phyloP scores from a whole-genome alignment of 2,797 vertebrate genomes.

The Pantherophis alleghaniensis region DNA sequence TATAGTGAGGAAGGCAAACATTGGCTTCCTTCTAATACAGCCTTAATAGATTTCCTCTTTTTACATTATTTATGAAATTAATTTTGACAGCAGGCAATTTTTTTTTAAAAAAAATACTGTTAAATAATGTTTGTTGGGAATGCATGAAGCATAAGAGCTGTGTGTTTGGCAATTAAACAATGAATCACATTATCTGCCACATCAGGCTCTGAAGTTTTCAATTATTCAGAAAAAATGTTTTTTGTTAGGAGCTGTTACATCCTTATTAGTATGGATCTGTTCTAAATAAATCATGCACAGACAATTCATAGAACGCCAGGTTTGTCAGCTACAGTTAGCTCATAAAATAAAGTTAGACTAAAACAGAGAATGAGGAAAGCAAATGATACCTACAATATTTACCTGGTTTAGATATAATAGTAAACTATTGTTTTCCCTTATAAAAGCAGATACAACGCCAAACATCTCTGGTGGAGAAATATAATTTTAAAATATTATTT shows the following conservation, averaged over 20 bases:
- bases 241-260: conserved; percentile 63
- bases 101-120: not conserved
- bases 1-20: not conserved
- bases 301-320: conserved; percentile 74
- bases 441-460: not conserved
- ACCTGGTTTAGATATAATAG: not conserved
- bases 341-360: conserved; percentile 67
- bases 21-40: conserved; percentile 2
- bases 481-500: not conserved
- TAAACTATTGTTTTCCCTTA: not conserved
- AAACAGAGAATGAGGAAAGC: conserved; percentile 62
- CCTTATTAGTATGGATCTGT: conserved; percentile 82
- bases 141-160: conserved; percentile 41
- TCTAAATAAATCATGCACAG: conserved; percentile 76
- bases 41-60: conserved; percentile 14
- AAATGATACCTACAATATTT: conserved; percentile 56
- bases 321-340: conserved; percentile 84
- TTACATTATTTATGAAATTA: conserved; percentile 50
- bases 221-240: conserved; percentile 71
- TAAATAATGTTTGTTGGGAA: conserved; percentile 24
- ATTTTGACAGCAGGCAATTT: conserved; percentile 33
- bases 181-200: conserved; percentile 59
- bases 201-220: conserved; percentile 60
- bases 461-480: not conserved
- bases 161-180: conserved; percentile 53